phyloP scores from a whole-genome alignment of 23 tunicate species.

The Ciona savignyi region DNA sequence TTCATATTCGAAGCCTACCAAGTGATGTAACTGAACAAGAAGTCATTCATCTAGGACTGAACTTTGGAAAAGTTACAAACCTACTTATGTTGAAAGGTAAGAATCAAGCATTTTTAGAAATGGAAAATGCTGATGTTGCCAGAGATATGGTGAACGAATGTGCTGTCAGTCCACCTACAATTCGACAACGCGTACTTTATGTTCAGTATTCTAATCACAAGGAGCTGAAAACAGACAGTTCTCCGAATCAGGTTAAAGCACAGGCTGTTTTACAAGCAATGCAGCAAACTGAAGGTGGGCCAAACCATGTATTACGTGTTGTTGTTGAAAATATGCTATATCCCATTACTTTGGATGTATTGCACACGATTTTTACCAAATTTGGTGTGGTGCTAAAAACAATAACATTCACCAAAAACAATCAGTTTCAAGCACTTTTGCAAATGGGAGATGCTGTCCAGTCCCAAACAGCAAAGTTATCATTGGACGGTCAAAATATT shows the following conservation, averaged over 20 bases:
- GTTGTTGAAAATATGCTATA: slow-evolving; percentile 92
- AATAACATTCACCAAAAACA: slow-evolving; percentile 89
- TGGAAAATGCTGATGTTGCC: slow-evolving; percentile 83
- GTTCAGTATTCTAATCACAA: slow-evolving; percentile 91
- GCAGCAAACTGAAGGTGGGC: slow-evolving; percentile 89
- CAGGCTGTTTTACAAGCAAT: slow-evolving; percentile 77
- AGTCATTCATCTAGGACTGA: slow-evolving; percentile 80
- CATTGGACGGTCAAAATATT: slow-evolving; percentile 87
- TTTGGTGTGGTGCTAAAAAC: slow-evolving; percentile 85
- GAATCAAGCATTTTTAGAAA: slow-evolving; percentile 94
- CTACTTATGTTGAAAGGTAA: slow-evolving; percentile 90
- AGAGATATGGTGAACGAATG: slow-evolving; percentile 77
- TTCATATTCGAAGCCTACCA: slow-evolving; percentile 85
- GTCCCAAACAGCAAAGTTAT: slow-evolving; percentile 80
- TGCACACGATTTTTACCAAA: slow-evolving; percentile 73
- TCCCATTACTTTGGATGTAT: slow-evolving; percentile 81
- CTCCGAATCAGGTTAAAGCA: slow-evolving; percentile 87
- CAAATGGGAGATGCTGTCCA: slow-evolving; percentile 87
- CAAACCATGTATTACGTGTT: slow-evolving; percentile 87
- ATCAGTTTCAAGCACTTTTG: slow-evolving; percentile 96
- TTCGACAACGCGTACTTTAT: slow-evolving; percentile 75
- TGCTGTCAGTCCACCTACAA: slow-evolving; percentile 49
- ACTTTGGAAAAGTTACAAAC: slow-evolving; percentile 77
- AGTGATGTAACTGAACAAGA: slow-evolving; percentile 80
- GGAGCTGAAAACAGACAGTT: slow-evolving; percentile 86